phyloP scores from a whole-genome alignment of 2,888 invertebrate genomes.

The Noctua janthina region DNA sequence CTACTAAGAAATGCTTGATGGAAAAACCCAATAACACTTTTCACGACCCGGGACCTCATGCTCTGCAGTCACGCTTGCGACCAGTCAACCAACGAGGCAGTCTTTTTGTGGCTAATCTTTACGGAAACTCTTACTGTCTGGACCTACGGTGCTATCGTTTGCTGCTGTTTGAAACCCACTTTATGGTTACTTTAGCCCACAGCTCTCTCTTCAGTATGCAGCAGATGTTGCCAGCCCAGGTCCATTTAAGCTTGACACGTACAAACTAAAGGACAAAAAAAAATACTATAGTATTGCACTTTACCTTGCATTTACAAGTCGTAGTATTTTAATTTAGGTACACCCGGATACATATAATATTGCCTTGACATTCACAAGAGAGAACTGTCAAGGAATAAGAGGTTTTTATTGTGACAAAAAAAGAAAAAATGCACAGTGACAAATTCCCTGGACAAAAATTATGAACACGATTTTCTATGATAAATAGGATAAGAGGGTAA shows the following conservation, averaged over 20 bases:
- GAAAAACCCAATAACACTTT: too few relatives aligned
- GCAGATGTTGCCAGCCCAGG: not conserved
- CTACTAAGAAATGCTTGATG: too few relatives aligned
- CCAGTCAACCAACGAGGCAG: too few relatives aligned
- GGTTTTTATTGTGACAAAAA: constrained; percentile 26
- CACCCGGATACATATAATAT: constrained; percentile 65
- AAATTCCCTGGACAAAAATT: constrained; percentile 53
- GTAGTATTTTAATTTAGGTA: constrained; percentile 46
- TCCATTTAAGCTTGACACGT: not conserved
- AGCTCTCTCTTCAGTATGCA: not conserved
- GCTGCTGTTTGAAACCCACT: not conserved
- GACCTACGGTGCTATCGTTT: not conserved
- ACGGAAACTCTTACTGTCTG: not conserved
- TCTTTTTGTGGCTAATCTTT: not conserved
- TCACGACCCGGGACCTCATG: too few relatives aligned
- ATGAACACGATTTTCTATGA: constrained; percentile 28
- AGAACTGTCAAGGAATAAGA: constrained; percentile 52
- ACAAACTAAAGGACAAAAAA: constrained; percentile 16
- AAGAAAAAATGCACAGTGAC: constrained; percentile 42
- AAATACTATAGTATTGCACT: not conserved
- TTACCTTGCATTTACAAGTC: constrained; percentile 25
- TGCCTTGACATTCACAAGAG: constrained; percentile 68
- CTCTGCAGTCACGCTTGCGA: too few relatives aligned
- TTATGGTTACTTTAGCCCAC: not conserved
- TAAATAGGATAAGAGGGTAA: constrained; percentile 28